Evolutionary conservation across 2,797 vertebrate species (phyloP).

Genomic region (Gymnocypris eckloni): DNA sequence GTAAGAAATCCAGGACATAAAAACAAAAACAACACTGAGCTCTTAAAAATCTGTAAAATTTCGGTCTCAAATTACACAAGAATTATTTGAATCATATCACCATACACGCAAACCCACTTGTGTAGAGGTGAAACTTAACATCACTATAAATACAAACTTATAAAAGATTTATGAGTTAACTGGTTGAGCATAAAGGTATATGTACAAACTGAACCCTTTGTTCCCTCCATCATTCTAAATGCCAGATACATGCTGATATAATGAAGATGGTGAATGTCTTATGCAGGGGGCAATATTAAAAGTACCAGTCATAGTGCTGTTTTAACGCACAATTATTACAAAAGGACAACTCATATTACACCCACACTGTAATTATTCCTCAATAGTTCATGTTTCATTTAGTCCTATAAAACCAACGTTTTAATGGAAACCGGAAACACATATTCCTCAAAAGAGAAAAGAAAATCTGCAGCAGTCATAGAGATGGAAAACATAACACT

Average conservation of each 20-base stretch:
- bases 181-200: conserved; percentile 67
- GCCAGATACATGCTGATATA: conserved; percentile 78
- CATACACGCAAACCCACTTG: conserved; percentile 64
- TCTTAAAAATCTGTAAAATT: conserved; percentile 47
- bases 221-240: conserved; percentile 57
- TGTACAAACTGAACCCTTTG: conserved; percentile 76
- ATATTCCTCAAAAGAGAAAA: conserved; percentile 16
- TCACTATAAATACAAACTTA: conserved; percentile 79
- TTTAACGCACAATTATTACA: conserved; percentile 55
- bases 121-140: conserved; percentile 59
- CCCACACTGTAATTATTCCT: conserved; percentile 45
- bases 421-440: conserved; percentile 12
- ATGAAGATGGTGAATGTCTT: conserved; percentile 64
- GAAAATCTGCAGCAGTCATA: not conserved
- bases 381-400: conserved; percentile 30
- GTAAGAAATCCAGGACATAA: conserved; percentile 3
- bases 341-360: conserved; percentile 30
- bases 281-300: conserved; percentile 41
- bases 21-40: not conserved
- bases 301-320: conserved; percentile 43
- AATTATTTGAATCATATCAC: conserved; percentile 63
- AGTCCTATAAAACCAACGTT: conserved; percentile 9
- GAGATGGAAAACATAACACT: conserved; percentile 22
- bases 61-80: conserved; percentile 43
- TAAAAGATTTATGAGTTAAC: conserved; percentile 70